A percentile compares a stretch with the other conserved stretches of the same genome.
phyloP scores from a whole-genome alignment of 2,888 invertebrate genomes.

The Drosophila buzzatii region DNA sequence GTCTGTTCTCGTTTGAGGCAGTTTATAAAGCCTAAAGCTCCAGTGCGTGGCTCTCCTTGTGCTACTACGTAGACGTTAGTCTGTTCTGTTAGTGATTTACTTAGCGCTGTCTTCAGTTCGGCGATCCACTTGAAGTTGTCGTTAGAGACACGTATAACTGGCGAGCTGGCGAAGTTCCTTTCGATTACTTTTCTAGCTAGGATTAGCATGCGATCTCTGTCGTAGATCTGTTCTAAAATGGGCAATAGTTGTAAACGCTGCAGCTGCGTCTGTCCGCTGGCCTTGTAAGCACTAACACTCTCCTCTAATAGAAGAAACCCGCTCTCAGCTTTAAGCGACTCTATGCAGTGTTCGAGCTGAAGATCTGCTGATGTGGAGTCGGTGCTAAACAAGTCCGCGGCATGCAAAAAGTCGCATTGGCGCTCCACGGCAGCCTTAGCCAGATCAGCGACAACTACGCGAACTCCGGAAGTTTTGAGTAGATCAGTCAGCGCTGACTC shows the following conservation, averaged over 20 bases:
- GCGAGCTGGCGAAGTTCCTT: constrained; percentile 78
- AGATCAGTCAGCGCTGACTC: constrained; percentile 86
- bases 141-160: constrained; percentile 89
- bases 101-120: constrained; percentile 90
- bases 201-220: constrained; percentile 88
- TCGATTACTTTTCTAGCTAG: constrained; percentile 86
- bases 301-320: constrained; percentile 92
- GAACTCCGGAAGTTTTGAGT: constrained; percentile 88
- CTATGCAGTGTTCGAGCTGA: constrained; percentile 87
- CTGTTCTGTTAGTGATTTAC: constrained; percentile 87
- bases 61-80: constrained; percentile 89
- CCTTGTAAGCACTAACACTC: constrained; percentile 85
- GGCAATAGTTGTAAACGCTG: constrained; percentile 86
- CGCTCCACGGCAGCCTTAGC: constrained; percentile 87
- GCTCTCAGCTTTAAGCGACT: constrained; percentile 88
- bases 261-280: constrained; percentile 83
- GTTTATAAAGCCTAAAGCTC: constrained; percentile 94
- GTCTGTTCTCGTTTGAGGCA: constrained; percentile 95
- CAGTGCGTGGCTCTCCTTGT: constrained; percentile 89
- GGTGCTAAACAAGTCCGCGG: constrained; percentile 88
- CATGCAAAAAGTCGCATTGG: constrained; percentile 89
- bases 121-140: constrained; percentile 93
- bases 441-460: constrained; percentile 88
- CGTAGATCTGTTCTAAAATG: constrained; percentile 88
- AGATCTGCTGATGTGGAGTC: constrained; percentile 85